Conservation (phyloP, 2,113 vertebrate species). For the Seriola dumerili region DNA sequence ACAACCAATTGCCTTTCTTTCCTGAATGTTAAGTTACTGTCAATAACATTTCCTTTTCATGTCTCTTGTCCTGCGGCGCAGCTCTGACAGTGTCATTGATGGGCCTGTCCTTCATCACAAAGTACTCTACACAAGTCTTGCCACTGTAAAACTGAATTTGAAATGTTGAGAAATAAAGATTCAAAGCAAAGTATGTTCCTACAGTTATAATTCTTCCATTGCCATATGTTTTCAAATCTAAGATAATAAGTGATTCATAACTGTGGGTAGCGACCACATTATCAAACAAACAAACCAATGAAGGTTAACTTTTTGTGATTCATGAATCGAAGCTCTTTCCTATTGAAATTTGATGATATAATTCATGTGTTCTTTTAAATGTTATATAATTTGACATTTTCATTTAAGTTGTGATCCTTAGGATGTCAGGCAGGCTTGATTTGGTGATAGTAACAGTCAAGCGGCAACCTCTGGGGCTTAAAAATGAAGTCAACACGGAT, state of each 20-base stretch:
- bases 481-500: no score
- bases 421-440: neutral
- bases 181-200: neutral
- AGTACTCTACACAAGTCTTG: conserved; percentile 9
- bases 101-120: conserved; percentile 36
- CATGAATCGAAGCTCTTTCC: neutral
- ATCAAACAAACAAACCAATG: neutral
- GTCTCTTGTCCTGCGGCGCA: conserved; percentile 37
- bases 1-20: conserved; percentile 42
- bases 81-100: conserved; percentile 33
- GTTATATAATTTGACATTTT: neutral
- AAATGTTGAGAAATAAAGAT: conserved; percentile 1
- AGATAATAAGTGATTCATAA: neutral
- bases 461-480: no score
- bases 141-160: neutral
- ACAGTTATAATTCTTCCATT: neutral
- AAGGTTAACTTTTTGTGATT: neutral
- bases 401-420: neutral
- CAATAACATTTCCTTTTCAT: conserved; percentile 46
- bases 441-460: neutral
- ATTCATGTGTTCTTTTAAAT: neutral
- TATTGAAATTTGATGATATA: neutral
- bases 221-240: neutral
- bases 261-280: neutral
- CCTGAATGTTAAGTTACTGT: conserved; percentile 58